Evolutionary conservation across 2,113 vertebrate genomes (phyloP), one percentile per base, ranked within the genome.

Genomic region (Speoplatyrhinus poulsoni): DNA sequence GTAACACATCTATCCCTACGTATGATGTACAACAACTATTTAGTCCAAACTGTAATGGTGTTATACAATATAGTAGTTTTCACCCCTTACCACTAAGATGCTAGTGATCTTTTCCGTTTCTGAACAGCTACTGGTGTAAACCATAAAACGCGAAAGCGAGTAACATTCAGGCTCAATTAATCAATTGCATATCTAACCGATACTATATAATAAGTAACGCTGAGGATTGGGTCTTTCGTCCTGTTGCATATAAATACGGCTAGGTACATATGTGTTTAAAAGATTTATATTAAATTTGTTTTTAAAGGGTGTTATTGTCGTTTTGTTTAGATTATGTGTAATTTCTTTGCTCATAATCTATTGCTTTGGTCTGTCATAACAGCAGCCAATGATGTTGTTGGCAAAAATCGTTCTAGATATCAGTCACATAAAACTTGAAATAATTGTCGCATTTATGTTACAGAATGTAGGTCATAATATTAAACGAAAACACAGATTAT

Each of bases 331-430:
- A 12, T 26, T 58, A 47, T 11, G 46, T 3, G 62, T 69, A 3
- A 1, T 6, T 46, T 2, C 85, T 81, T 41, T 50, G 15, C n/a
- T 16, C 3, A 3, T 2, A 2, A 48, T 82, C 17, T 74, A 65
- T 79, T 92, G 74, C 66, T 90, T 91, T 61, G 60, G 90, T 12
- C 90, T 91, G 67, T 15, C 9, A 12, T 4, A 12, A 4, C 12
- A 32, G 8, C 12, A 41, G 6, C 6, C 9, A 12, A 5, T 4
- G 16, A 16, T 3, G 56, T 16, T 41, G 36, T 41, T 41, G 4
- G 5, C 36, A 6, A 5, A 8, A 8, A 41, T 8, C 36, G 4
- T 41, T 41, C 36, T 41, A 41, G 36, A 41, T 41, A 41, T 41
- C 36, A 5, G 36, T 41, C 7, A 41, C 4, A 41, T 41, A 41